Base-by-base conservation (phyloP, 2,888 invertebrate species). In the Meganola albula region DNA sequence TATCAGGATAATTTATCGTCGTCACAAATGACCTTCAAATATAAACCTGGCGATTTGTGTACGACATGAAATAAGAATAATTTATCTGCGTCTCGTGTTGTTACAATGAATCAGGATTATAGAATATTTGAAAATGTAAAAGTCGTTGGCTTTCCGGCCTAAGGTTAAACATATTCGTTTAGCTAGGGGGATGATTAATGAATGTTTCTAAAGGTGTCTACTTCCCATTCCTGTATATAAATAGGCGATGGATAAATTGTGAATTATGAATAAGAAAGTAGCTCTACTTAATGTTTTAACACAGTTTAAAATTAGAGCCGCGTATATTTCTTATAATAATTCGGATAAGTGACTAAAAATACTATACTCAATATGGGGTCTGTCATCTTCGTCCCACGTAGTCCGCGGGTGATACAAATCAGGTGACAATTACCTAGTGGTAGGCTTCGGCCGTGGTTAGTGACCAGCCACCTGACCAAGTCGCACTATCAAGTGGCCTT, bases 141-240 rank as follows among this genome's bases (percentile, higher is more conserved):
- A 74, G 67, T 65, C 53, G 58, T 55, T 71, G 67, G 67, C 67
- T 76, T 74, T 65, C 64, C 58, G 60, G 58, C n/a, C 58, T 67
- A 70, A 60, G 67, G 60, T 70, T 71, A 70, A 76, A 74, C 74
- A 77, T 76, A 75, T 79, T 76, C 73, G 73, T 76, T 73, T 67
- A 64, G 63, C 71, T 67, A 66, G 72, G 73, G 68, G 54, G 68
- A 74, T 84, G 83, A 84, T 82, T 79, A 78, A 84, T 83, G 79
- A 71, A 75, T 71, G 55, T 62, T 60, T 57, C 70, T 57, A 30
- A 58, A 59, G 59, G 52, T 57, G 54, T 57, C 54, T 54, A 48
- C 45, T 54, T 54, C 55, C 65, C 67, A 63, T 62, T 64, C 57
- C 63, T 53, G 58, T 64, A 55, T 59, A 65, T 73, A 74, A 73